Conservation (phyloP, 2,113 vertebrate species). For the Oreochromis niloticus region DNA sequence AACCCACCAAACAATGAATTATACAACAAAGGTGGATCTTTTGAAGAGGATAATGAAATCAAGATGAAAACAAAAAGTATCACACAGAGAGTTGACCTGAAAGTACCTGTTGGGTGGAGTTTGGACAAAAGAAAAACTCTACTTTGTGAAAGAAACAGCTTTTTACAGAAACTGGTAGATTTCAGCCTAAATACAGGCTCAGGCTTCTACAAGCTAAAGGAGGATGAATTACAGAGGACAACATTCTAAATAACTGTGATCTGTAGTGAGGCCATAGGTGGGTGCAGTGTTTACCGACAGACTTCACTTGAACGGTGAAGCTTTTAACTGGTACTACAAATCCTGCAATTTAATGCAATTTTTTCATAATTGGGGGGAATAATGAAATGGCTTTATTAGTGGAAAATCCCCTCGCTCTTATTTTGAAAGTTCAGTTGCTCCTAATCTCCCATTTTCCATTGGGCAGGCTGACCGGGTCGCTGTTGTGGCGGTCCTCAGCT, state of each 20-base stretch:
- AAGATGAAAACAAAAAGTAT: neutral
- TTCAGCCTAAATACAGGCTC: neutral
- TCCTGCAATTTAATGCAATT: neutral
- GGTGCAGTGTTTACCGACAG: neutral
- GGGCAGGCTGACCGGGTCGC: neutral
- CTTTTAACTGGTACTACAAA: neutral
- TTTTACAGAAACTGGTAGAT: neutral
- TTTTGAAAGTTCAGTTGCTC: neutral
- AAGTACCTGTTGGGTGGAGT: neutral
- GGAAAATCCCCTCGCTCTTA: neutral
- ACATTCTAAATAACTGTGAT: neutral
- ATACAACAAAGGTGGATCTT: neutral
- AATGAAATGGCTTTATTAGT: neutral
- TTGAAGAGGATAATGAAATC: neutral
- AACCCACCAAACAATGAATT: neutral
- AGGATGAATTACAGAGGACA: neutral
- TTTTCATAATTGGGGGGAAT: neutral
- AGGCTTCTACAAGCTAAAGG: neutral
- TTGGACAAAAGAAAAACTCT: neutral
- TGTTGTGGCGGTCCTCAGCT: neutral
- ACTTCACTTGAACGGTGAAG: neutral
- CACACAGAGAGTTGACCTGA: neutral
- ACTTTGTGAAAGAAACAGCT: neutral
- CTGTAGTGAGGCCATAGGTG: neutral
- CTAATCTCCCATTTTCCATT: neutral